These are phyloP conservation scores for Uropetala carovei DNA, from an alignment of 2,888 invertebrate species.

Conservation along the genomic window DNA sequence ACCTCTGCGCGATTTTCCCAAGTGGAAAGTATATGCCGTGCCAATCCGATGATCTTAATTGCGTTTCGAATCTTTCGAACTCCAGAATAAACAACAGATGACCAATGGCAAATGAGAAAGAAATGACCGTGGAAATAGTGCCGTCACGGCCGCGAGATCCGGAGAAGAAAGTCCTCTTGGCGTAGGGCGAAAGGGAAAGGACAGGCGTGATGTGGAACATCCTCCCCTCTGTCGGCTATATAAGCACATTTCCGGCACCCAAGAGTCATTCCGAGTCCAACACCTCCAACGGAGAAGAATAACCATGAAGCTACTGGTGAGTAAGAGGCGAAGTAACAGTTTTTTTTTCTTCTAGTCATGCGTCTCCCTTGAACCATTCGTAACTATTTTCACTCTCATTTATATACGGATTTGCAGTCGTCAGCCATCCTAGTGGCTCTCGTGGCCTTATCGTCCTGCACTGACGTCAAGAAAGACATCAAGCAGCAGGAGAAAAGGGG, in stretches of 20 bases:
- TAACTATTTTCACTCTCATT: background rate
- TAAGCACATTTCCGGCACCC: too few relatives aligned
- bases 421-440: constrained; percentile 86
- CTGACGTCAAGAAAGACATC: constrained; percentile 79
- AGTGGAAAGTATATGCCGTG: too few relatives aligned
- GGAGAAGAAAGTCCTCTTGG: constrained; percentile 19
- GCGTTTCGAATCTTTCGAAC: background rate
- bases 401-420: constrained; percentile 76
- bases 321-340: too few relatives aligned
- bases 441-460: constrained; percentile 83
- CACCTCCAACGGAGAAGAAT: too few relatives aligned
- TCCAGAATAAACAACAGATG: background rate
- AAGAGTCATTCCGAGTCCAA: too few relatives aligned
- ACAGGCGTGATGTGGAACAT: too few relatives aligned
- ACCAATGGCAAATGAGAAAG: background rate
- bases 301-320: too few relatives aligned
- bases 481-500: constrained; percentile 66
- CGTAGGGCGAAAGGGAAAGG: too few relatives aligned
- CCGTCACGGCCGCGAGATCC: constrained; percentile 14
- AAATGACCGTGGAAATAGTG: constrained; percentile 19
- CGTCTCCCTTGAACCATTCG: background rate
- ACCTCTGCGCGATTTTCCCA: too few relatives aligned
- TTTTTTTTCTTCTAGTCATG: too few relatives aligned
- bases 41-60: background rate
- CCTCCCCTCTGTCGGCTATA: too few relatives aligned